Conservation (phyloP, 2,797 vertebrate genomes). For the Sitta carolinensis region DNA sequence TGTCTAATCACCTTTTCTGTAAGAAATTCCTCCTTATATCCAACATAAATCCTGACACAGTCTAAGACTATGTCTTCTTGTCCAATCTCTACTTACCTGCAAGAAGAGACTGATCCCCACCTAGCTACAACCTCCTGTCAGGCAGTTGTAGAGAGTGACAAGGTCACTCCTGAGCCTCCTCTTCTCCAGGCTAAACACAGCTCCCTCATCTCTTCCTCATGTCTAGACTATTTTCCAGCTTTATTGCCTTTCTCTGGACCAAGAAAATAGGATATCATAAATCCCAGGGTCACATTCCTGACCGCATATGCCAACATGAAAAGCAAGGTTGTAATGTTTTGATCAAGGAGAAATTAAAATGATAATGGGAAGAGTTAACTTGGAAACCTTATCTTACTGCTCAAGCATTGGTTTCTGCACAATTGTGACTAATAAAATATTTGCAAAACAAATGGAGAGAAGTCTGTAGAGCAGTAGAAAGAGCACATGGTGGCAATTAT, state of each 20-base stretch:
- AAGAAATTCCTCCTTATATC: not conserved
- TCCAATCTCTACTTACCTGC: too few species aligned
- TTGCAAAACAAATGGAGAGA: not conserved
- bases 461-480: not conserved
- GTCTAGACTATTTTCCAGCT: not conserved
- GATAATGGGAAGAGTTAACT: rapidly evolving
- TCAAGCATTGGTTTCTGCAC: not conserved
- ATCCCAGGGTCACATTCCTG: not conserved
- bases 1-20: not conserved
- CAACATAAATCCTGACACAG: not conserved
- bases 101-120: rapidly evolving
- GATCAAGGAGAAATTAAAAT: not conserved
- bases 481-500: not conserved
- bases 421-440: not conserved
- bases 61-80: not conserved
- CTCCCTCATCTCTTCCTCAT: not conserved
- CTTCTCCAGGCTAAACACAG: not conserved
- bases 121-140: too few species aligned
- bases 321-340: not conserved
- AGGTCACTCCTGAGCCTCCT: too few species aligned
- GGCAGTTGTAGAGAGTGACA: not conserved
- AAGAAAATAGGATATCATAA: not conserved
- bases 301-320: not conserved
- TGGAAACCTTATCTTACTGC: not conserved
- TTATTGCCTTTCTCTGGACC: not conserved